Base-by-base conservation (phyloP, 2,888 invertebrate species). In the Orchesellides sinensis region DNA sequence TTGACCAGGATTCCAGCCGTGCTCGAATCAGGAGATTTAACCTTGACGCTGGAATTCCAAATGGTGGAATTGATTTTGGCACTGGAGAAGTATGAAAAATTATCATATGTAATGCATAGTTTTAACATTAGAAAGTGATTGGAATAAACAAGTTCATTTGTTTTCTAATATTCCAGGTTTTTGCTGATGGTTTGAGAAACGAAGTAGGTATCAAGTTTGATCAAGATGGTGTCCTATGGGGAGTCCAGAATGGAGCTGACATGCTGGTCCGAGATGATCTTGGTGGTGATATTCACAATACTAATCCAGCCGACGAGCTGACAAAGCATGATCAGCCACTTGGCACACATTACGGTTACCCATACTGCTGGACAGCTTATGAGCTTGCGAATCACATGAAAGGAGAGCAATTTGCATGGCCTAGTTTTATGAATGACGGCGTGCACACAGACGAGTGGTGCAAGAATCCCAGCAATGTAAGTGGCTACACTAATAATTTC, bases 371-470 rank as follows among this genome's bases (percentile, higher is more conserved):
- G 70, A 78, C 73, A 17, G 83, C 83, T 2, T 68, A 84, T 40
- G 45, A 79, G 10, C 74, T 87, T 0, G 17, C 17, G 2, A 80
- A 80, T n/a, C 69, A 84, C 23, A 23, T 47, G 1, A 14, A 56
- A 2, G 85, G 86, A 1, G 70, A 83, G 3, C 87, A 88, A 69
- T 84, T 84, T 45, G 86, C 85, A 1, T 84, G 83, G 83, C 84
- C 85, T 17, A 12, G 23, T 8, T 84, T 79, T 32, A 83, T 87
- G 83, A 59, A 74, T 40, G 87, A 86, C 56, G 85, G 83, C 0
- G 54, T 80, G 5, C 86, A 86, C 65, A 83, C 79, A 21, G 87
- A 87, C 49, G 85, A 52, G 0, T 88, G 86, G 87, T 88, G 87
- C 56, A 59, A 70, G 27, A 81, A 85, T 49, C 6, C 27, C 0